A percentile compares a stretch with the other conserved stretches of the same genome.
These are phyloP conservation scores for Drosophila repletoides DNA, from an alignment of 1,140 invertebrate species.

Conservation along the genomic window DNA sequence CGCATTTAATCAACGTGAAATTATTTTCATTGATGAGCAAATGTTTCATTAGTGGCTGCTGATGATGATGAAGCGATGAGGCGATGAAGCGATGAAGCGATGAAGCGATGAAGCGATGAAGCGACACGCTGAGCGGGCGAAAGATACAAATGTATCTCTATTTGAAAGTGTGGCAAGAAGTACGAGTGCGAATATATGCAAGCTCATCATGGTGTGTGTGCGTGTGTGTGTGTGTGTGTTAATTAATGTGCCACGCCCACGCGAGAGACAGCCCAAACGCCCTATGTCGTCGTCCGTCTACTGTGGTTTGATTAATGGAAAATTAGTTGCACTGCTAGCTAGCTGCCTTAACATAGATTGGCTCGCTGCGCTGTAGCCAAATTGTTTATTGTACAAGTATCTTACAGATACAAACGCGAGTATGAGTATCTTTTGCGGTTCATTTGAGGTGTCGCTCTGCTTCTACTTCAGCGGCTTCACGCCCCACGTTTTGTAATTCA, in stretches of 20 bases:
- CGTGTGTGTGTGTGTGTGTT: constrained; percentile 35
- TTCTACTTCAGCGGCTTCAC: constrained; percentile 17
- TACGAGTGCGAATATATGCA: constrained; percentile 34
- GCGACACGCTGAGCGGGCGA: constrained; percentile 28
- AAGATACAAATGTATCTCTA: constrained; percentile 48
- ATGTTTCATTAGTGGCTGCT: constrained; percentile 56
- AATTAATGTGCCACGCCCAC: constrained; percentile 61
- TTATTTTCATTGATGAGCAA: constrained; percentile 56
- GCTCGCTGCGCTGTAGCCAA: constrained; percentile 26
- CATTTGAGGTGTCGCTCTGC: constrained; percentile 57
- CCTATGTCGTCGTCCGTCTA: constrained; percentile 14
- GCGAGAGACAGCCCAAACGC: neutral
- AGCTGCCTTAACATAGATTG: constrained; percentile 17
- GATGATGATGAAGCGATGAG: neutral
- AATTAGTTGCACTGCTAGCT: constrained; percentile 26
- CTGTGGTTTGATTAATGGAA: constrained; percentile 60
- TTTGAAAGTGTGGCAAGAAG: constrained; percentile 35
- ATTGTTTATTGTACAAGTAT: too few species aligned
- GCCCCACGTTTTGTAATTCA: constrained; percentile 41
- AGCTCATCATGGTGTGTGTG: constrained; percentile 48
- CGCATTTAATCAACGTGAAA: constrained; percentile 69
- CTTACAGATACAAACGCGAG: constrained; percentile 1
- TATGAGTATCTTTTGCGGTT: constrained; percentile 46
- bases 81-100: constrained; percentile 10
- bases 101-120: constrained; percentile 23